Conservation (phyloP, 2,888 invertebrate species). For the Diaphora mendica region DNA sequence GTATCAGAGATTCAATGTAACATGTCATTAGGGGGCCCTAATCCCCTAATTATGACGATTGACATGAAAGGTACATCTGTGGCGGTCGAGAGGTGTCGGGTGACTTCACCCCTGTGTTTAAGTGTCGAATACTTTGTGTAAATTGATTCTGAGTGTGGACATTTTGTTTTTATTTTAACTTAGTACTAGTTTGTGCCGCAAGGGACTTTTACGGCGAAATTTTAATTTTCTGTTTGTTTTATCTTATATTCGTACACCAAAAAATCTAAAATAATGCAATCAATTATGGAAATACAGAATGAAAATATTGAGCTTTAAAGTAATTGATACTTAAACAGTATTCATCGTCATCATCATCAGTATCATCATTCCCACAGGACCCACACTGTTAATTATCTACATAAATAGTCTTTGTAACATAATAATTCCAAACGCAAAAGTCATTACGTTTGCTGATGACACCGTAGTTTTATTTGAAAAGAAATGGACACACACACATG, state of each 20-base stretch:
- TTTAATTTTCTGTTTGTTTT: background rate
- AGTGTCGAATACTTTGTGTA: conserved; percentile 51
- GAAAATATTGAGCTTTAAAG: background rate
- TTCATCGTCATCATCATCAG: too few relatives aligned
- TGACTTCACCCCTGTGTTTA: conserved; percentile 65
- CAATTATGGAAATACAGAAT: background rate
- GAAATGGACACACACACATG: too few relatives aligned
- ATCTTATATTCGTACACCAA: background rate
- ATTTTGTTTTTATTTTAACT: conserved; percentile 39
- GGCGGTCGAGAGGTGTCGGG: conserved; percentile 80
- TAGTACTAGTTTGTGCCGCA: background rate
- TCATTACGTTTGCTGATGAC: too few relatives aligned
- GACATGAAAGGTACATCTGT: conserved; percentile 86
- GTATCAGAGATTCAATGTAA: conserved; percentile 82
- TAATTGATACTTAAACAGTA: background rate
- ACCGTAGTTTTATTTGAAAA: too few relatives aligned
- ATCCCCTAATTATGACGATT: conserved; percentile 86
- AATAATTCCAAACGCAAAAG: too few relatives aligned
- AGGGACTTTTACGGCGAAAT: background rate
- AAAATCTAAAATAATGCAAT: background rate
- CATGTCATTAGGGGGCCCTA: conserved; percentile 83
- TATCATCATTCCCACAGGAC: too few relatives aligned
- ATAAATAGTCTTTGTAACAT: too few relatives aligned
- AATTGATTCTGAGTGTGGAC: conserved; percentile 57
- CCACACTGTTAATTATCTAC: too few relatives aligned